Evolutionary conservation across 1,140 invertebrate species (phyloP).

Genomic region (Neotoxoptera formosana): DNA sequence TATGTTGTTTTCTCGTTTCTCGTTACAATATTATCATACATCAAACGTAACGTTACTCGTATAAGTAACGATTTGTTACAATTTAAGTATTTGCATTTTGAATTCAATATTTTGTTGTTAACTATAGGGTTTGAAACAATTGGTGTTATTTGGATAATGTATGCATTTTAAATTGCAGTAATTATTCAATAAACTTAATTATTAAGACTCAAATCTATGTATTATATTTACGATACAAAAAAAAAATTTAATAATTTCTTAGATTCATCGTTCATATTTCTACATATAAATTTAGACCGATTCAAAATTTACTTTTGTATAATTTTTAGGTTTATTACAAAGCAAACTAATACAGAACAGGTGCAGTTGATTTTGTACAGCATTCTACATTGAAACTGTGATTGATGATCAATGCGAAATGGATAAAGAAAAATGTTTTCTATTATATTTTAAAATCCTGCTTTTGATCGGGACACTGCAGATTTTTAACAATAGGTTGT

Average conservation of each 20-base stretch:
- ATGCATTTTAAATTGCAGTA: background rate
- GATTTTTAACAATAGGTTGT: background rate
- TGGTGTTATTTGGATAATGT: background rate
- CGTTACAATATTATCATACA: background rate
- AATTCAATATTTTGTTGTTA: background rate
- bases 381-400: background rate
- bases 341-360: background rate
- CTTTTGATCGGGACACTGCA: background rate
- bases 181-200: background rate
- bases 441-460: background rate
- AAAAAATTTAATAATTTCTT: background rate
- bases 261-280: background rate
- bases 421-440: background rate
- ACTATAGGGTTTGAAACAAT: background rate
- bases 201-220: too few relatives aligned
- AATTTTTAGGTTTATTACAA: background rate
- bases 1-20: background rate
- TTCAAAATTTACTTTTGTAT: background rate
- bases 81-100: background rate
- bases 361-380: background rate
- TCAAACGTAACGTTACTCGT: background rate
- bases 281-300: background rate
- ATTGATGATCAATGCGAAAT: background rate
- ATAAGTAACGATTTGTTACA: background rate
- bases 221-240: background rate